phyloP scores from a whole-genome alignment of 2,797 vertebrate genomes.

The Leptoclinus maculatus region DNA sequence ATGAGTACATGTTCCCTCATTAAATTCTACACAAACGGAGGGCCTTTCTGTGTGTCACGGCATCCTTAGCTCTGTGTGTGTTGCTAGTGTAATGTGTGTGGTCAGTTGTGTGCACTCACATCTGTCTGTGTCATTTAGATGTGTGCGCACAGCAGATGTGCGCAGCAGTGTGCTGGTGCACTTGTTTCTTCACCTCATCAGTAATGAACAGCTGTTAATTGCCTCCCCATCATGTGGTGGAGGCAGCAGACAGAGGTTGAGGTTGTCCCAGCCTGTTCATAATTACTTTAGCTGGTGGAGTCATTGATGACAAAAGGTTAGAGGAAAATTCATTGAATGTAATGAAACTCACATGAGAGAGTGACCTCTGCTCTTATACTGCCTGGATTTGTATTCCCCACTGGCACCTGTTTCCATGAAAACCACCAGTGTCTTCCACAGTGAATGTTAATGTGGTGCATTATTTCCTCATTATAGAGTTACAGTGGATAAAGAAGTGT shows the following conservation, averaged over 20 bases:
- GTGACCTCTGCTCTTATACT: conserved; percentile 48
- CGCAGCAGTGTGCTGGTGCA: conserved; percentile 42
- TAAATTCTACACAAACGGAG: conserved; percentile 74
- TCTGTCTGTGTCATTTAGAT: conserved; percentile 43
- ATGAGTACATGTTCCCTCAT: conserved; percentile 78
- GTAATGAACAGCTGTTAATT: conserved; percentile 78
- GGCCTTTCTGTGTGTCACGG: conserved; percentile 50
- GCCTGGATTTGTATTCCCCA: conserved; percentile 56
- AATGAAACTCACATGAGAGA: conserved; percentile 68
- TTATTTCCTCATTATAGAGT: conserved; percentile 20
- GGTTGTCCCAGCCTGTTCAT: conserved; percentile 71
- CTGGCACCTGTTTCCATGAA: conserved; percentile 58
- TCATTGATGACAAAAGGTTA: conserved; percentile 69
- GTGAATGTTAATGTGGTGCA: conserved; percentile 16
- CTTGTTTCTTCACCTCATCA: conserved; percentile 72
- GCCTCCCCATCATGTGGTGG: conserved; percentile 60
- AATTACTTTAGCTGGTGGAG: conserved; percentile 68
- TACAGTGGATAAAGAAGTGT: conserved; percentile 12
- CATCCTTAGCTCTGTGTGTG: conserved; percentile 22
- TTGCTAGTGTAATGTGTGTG: neutral
- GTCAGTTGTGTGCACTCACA: conserved; percentile 38
- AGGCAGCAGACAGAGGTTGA: conserved; percentile 64
- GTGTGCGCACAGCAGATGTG: conserved; percentile 60
- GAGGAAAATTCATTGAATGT: conserved; percentile 60
- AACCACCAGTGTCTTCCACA: conserved; percentile 27